A percentile compares a stretch with the other conserved stretches of the same genome.
These are phyloP conservation scores for Paratilapia polleni DNA, from an alignment of 2,113 vertebrate genomes.

Conservation along the genomic window DNA sequence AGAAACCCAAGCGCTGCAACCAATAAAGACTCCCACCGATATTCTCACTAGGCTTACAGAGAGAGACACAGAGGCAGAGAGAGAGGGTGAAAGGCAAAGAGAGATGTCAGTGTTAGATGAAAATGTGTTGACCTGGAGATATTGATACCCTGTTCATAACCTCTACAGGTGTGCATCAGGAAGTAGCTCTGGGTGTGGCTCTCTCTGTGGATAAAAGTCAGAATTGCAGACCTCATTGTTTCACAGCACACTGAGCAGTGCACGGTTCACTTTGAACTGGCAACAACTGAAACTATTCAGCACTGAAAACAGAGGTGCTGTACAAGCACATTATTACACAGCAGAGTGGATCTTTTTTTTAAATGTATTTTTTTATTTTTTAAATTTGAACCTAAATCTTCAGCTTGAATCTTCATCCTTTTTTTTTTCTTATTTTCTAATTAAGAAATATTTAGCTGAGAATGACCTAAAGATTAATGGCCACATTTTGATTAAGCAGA, in stretches of 20 bases:
- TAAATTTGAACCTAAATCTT: background rate
- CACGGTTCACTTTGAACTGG: conserved; percentile 10
- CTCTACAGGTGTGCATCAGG: conserved; percentile 73
- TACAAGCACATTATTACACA: background rate
- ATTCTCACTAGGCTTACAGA: conserved; percentile 66
- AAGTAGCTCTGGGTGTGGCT: conserved; percentile 62
- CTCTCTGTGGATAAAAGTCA: conserved; percentile 49
- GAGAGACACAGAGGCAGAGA: conserved; percentile 26
- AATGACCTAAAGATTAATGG: conserved; percentile 50
- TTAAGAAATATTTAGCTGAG: conserved; percentile 4
- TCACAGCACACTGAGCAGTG: conserved; percentile 32
- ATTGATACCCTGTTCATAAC: conserved; percentile 76
- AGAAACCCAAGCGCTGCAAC: conserved; percentile 75
- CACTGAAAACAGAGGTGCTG: background rate
- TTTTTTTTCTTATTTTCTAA: conserved; percentile 1
- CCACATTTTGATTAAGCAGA: conserved; percentile 35
- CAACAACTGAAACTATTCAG: conserved; percentile 29
- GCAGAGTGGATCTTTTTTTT: background rate
- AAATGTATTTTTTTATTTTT: background rate
- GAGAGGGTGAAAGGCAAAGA: conserved; percentile 34
- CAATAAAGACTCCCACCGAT: conserved; percentile 77
- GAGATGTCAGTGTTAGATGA: conserved; percentile 77
- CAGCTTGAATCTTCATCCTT: background rate
- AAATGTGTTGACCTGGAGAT: conserved; percentile 79
- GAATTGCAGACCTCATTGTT: conserved; percentile 59